Evolutionary conservation across 2,113 vertebrate species (phyloP).

Genomic region (Plectropomus leopardus): DNA sequence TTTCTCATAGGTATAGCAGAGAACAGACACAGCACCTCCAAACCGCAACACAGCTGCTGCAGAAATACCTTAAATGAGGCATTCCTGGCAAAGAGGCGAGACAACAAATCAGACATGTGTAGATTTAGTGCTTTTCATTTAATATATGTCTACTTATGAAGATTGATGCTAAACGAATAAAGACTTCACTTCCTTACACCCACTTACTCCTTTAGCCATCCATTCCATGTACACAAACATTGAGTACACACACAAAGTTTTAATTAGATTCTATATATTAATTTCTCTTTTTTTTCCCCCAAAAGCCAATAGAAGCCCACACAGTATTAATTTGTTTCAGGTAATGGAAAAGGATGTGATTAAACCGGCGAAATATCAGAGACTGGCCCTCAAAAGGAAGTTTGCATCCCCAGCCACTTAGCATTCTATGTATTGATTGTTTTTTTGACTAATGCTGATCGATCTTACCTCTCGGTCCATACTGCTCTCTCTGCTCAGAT

Average conservation of each 20-base stretch:
- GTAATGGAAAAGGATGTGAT: constrained; percentile 49
- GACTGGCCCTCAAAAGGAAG: constrained; percentile 23
- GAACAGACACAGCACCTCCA: constrained; percentile 32
- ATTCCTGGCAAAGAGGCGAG: constrained; percentile 25
- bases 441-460: constrained; percentile 67
- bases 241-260: constrained; percentile 9
- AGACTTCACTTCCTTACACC: constrained; percentile 8
- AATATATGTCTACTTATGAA: constrained; percentile 40
- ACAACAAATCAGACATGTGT: neutral
- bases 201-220: neutral
- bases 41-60: constrained; percentile 6
- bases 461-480: constrained; percentile 62
- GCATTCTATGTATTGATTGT: constrained; percentile 62
- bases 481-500: constrained; percentile 52
- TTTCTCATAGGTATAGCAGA: constrained; percentile 45
- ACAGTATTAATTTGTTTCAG: constrained; percentile 26
- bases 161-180: constrained; percentile 16
- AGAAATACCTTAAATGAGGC: constrained; percentile 24
- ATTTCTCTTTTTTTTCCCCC: neutral
- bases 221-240: constrained; percentile 14
- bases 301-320: constrained; percentile 1
- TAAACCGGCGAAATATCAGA: constrained; percentile 30
- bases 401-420: constrained; percentile 62
- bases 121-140: constrained; percentile 6
- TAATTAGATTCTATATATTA: constrained; percentile 13